phyloP scores from a whole-genome alignment of 2,113 vertebrate species.

The Lagopus leucura region DNA sequence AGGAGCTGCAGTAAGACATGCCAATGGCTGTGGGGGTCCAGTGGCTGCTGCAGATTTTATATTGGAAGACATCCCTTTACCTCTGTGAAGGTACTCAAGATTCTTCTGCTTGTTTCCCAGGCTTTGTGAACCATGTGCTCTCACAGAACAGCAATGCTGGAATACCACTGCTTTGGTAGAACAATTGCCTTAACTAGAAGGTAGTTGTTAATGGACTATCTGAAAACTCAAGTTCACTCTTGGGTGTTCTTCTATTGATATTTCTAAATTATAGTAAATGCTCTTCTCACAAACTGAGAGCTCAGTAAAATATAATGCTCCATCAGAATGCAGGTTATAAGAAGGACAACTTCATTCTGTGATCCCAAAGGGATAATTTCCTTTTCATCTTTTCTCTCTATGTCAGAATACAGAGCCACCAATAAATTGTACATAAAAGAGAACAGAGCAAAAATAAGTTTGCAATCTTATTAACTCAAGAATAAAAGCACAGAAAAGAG shows the following conservation, averaged over 20 bases:
- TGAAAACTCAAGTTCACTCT: background rate
- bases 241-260: background rate
- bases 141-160: background rate
- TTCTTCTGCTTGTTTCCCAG: too few relatives aligned
- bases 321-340: constrained; percentile 49
- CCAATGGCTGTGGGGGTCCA: background rate
- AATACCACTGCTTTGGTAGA: background rate
- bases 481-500: constrained; percentile 73
- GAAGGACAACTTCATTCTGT: constrained; percentile 51
- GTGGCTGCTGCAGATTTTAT: background rate
- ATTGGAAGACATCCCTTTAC: rapidly evolving
- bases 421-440: constrained; percentile 68
- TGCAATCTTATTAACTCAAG: constrained; percentile 73
- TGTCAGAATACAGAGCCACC: constrained; percentile 60
- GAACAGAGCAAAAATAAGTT: constrained; percentile 62
- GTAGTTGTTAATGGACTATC: background rate
- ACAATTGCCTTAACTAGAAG: background rate
- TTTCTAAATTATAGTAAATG: constrained; percentile 31
- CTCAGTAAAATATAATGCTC: constrained; percentile 49
- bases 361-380: constrained; percentile 71
- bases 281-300: constrained; percentile 51
- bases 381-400: constrained; percentile 56
- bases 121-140: background rate
- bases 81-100: background rate
- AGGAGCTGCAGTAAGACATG: background rate